Base-by-base conservation (phyloP, 1,140 invertebrate genomes). In the Eueides isabella region DNA sequence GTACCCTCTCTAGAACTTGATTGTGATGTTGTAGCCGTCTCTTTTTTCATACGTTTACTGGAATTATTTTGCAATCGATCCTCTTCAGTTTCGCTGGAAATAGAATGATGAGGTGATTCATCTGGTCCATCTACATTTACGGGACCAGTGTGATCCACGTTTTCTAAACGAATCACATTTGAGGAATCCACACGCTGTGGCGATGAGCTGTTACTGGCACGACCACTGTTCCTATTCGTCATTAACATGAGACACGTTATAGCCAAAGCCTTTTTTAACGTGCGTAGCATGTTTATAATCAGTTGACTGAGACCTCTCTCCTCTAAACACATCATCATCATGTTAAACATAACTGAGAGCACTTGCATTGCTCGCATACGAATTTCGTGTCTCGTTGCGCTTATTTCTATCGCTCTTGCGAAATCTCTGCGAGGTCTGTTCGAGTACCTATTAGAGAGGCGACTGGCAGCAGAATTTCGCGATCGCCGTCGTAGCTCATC, bases 301-400 rank as follows among this genome's bases (percentile, higher is more conserved):
- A 88, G 79, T 74, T 92, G 87, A 74, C 89, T 92, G 9, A 94
- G 78, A 9, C 90, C 92, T 33, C 85, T 82, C 65, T 92, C 89
- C 73, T 93, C 89, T 11, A 93, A 78, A 71, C 93, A 94, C 85
- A 90, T 90, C 90, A 94, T 92, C 92, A 94, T 94, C 83, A 92
- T 91, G 66, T 92, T 91, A 64, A 94, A 94, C 91, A 94, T 93
- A 2, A 93, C 86, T 12, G 90, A 90, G 12, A 94, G 75, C 2
- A 94, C 91, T 79, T 92, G 88, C 86, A 92, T 92, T 14, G 93
- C 92, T 61, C 91, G 82, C 87, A 92, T 89, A 14, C 92, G 89
- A 65, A 94, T 92, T 71, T 88, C 89, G 68, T 92, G 90, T 63
- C 91, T 83, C 2, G 92, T 93, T 9, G 86, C 86, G 64, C 86